Conservation (phyloP, 2,113 vertebrate genomes). For the Cervus canadensis region DNA sequence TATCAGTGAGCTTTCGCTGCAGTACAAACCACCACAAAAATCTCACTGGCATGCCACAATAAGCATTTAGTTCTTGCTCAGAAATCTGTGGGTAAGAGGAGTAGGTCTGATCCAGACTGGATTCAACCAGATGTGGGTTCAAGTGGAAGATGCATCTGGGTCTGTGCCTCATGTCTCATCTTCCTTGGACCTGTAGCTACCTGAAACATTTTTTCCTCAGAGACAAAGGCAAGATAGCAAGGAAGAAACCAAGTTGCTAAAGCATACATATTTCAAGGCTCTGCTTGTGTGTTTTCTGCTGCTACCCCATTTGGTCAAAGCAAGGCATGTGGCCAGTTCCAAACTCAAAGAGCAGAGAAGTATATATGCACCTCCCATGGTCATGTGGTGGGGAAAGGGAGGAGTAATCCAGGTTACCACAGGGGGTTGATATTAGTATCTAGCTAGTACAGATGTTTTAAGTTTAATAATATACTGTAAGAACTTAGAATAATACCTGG, state of each 20-base stretch:
- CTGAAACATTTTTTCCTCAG: neutral
- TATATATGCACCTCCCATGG: neutral
- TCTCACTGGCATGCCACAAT: neutral
- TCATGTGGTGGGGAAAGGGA: neutral
- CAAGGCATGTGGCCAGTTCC: neutral
- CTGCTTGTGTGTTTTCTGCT: neutral
- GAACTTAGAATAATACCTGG: neutral
- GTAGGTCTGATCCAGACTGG: neutral
- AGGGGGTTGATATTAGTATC: neutral
- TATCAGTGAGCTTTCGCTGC: neutral
- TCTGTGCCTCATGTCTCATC: neutral
- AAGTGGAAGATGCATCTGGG: neutral
- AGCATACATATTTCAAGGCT: neutral
- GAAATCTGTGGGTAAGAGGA: neutral
- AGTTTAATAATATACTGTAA: neutral
- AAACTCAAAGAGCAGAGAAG: neutral
- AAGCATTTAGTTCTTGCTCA: neutral
- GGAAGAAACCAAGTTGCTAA: neutral
- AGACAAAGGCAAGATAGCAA: neutral
- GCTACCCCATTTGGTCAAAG: neutral
- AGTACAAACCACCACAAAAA: neutral
- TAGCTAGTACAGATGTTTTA: neutral
- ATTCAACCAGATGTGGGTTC: neutral
- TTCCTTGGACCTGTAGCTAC: neutral
- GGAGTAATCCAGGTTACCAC: neutral